Evolutionary conservation across 2,888 invertebrate species (phyloP).

Genomic region (Acanthoscelides obtectus): DNA sequence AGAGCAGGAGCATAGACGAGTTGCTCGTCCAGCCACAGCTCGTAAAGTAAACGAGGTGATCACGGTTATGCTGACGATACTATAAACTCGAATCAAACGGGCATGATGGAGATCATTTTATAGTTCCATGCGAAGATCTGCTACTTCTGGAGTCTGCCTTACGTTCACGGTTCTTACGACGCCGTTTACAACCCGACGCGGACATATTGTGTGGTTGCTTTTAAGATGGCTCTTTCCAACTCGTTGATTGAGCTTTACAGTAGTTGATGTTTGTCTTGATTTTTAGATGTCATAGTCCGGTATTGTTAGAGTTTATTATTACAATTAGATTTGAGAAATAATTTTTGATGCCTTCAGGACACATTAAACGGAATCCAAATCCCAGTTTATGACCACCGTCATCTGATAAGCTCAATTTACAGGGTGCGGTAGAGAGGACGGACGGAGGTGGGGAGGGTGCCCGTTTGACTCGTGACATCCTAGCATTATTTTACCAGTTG

Average conservation of each 20-base stretch:
- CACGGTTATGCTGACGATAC: conserved; percentile 19
- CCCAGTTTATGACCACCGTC: too few species aligned
- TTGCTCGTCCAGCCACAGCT: conserved; percentile 30
- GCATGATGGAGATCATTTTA: conserved; percentile 33
- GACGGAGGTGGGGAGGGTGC: too few species aligned
- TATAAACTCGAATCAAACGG: conserved; percentile 37
- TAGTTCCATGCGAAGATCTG: conserved; percentile 25
- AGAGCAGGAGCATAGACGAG: not conserved
- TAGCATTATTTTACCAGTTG: too few species aligned
- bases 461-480: too few species aligned
- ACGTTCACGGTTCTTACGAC: not conserved
- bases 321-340: too few species aligned
- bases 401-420: too few species aligned
- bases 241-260: not conserved
- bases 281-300: too few species aligned
- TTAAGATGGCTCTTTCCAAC: not conserved
- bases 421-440: too few species aligned
- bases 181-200: not conserved
- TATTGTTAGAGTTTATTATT: too few species aligned
- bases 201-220: not conserved
- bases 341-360: too few species aligned
- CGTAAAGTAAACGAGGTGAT: conserved; percentile 40
- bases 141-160: not conserved
- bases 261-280: not conserved
- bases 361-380: too few species aligned